A percentile compares a stretch with the other conserved stretches of the same genome.
phyloP scores from a whole-genome alignment of 1,140 invertebrate species.

The Meloidogyne hapla region DNA sequence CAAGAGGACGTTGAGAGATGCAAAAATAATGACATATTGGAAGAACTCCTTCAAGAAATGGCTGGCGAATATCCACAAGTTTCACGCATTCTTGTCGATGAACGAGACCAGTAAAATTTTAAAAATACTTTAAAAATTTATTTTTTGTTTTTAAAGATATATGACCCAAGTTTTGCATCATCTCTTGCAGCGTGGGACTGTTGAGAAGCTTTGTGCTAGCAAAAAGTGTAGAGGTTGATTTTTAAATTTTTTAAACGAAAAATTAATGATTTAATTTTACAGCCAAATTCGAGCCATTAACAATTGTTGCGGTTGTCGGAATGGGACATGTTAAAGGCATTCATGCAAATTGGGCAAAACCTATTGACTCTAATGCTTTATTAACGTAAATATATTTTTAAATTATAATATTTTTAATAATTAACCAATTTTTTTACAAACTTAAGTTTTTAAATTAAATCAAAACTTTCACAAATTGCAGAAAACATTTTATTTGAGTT shows the following conservation, averaged over 20 bases:
- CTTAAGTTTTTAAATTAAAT: conserved; percentile 5
- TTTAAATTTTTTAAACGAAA: not conserved
- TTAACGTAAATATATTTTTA: conserved; percentile 36
- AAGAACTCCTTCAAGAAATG: conserved; percentile 85
- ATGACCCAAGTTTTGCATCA: conserved; percentile 51
- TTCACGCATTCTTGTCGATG: conserved; percentile 84
- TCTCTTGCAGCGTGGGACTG: conserved; percentile 42
- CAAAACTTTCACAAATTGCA: too few relatives aligned
- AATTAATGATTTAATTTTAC: conserved; percentile 11
- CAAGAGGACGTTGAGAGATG: conserved; percentile 56
- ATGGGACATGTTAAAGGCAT: conserved; percentile 61
- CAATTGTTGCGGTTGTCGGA: conserved; percentile 60
- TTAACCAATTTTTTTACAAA: not conserved
- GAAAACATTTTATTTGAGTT: too few relatives aligned
- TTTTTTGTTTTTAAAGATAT: conserved; percentile 14
- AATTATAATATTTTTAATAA: not conserved
- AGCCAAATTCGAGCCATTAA: conserved; percentile 53
- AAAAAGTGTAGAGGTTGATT: conserved; percentile 37
- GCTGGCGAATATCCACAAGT: conserved; percentile 85
- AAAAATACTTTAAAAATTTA: not conserved
- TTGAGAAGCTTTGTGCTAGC: conserved; percentile 52
- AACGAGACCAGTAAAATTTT: conserved; percentile 73
- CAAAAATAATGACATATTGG: conserved; percentile 78
- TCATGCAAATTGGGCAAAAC: conserved; percentile 46
- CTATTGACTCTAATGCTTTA: conserved; percentile 48